Evolutionary conservation across 1,140 invertebrate genomes (phyloP).

Genomic region (Apis laboriosa): DNA sequence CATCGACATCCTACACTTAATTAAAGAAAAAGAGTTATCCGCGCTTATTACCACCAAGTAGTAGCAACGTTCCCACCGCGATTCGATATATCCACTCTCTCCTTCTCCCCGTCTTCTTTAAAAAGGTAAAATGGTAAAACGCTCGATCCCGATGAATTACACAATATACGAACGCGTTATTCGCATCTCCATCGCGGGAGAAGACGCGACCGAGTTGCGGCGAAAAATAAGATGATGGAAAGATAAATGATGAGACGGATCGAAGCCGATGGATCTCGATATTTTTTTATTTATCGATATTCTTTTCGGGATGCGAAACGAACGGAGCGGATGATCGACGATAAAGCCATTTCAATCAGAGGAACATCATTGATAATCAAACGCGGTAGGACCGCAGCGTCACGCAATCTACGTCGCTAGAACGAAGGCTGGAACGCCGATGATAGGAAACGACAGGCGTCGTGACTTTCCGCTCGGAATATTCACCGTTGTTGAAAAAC

Average conservation of each 20-base stretch:
- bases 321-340: background rate
- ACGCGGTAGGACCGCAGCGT: background rate
- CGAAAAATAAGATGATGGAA: background rate
- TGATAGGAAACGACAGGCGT: background rate
- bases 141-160: conserved; percentile 22
- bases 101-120: background rate
- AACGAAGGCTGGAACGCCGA: background rate
- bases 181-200: background rate
- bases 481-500: too few species aligned
- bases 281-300: too few species aligned
- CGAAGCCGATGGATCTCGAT: background rate
- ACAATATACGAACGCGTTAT: background rate
- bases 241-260: background rate
- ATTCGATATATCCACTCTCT: conserved; percentile 29
- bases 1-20: conserved; percentile 31
- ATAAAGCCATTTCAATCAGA: conserved; percentile 30
- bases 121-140: background rate
- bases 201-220: background rate
- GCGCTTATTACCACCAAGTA: background rate
- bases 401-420: background rate
- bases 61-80: conserved; percentile 1
- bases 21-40: conserved; percentile 33
- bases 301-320: background rate
- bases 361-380: background rate
- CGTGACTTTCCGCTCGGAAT: background rate